Evolutionary conservation across 2,113 vertebrate genomes (phyloP).

Genomic region (Urocynchramus pylzowi): DNA sequence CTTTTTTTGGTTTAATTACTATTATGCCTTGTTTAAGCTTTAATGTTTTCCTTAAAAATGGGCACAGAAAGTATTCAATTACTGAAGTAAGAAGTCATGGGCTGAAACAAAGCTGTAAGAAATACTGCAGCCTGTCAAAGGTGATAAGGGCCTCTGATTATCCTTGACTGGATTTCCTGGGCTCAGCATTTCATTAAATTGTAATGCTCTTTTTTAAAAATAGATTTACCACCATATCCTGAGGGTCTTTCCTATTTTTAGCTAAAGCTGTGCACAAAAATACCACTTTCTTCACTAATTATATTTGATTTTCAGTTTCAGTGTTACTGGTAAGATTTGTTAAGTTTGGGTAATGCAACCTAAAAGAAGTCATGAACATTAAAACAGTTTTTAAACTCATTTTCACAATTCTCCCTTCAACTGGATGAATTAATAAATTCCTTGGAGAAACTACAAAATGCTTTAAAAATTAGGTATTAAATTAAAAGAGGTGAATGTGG

Average conservation of each 20-base stretch:
- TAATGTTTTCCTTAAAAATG: neutral
- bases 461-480: neutral
- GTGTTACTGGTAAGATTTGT: neutral
- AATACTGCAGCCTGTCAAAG: conserved; percentile 28
- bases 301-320: neutral
- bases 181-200: conserved; percentile 55
- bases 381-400: neutral
- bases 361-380: neutral
- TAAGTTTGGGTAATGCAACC: neutral
- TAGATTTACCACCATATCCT: neutral
- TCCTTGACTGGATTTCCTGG: neutral
- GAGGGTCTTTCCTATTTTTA: neutral
- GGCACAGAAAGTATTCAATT: neutral
- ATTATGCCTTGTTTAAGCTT: neutral
- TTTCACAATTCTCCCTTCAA: neutral
- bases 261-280: neutral
- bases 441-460: neutral
- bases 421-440: neutral
- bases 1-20: neutral
- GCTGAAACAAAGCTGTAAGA: neutral
- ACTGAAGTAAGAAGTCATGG: neutral
- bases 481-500: neutral
- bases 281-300: neutral
- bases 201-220: conserved; percentile 16
- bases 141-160: conserved; percentile 28